phyloP scores from a whole-genome alignment of 1,140 invertebrate species.

The Trichonephila inaurata region DNA sequence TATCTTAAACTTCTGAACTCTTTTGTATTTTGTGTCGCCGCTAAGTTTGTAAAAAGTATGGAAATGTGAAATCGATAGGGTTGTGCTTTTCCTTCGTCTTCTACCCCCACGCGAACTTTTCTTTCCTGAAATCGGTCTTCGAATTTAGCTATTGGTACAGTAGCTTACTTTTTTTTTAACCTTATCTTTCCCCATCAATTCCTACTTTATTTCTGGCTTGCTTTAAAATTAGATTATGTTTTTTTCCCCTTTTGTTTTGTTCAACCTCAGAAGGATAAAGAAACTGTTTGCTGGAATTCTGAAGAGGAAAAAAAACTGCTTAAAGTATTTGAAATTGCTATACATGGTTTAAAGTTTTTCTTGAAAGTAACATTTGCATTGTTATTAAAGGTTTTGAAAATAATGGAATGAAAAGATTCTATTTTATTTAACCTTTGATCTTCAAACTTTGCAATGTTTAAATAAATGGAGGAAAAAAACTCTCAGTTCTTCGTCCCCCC shows the following conservation, averaged over 20 bases:
- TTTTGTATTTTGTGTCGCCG: constrained; percentile 49
- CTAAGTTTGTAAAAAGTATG: constrained; percentile 46
- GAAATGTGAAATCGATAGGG: constrained; percentile 72
- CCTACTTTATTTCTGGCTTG: constrained; percentile 46
- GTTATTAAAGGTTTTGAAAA: not conserved
- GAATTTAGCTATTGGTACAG: constrained; percentile 15
- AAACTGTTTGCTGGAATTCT: constrained; percentile 23
- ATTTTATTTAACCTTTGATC: not conserved
- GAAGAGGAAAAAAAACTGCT: not conserved
- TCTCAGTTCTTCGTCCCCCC: no score
- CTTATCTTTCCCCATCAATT: constrained; percentile 40
- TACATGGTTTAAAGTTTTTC: not conserved
- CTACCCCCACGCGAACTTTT: not conserved
- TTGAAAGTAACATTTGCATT: not conserved
- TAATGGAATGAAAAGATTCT: not conserved
- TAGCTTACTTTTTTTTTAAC: not conserved
- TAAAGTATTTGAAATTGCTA: constrained; percentile 8
- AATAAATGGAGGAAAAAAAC: no score
- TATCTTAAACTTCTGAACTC: constrained; percentile 35
- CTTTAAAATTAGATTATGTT: constrained; percentile 44
- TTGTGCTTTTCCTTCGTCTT: not conserved
- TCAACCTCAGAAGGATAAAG: constrained; percentile 15
- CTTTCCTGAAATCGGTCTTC: constrained; percentile 39
- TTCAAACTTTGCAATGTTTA: not conserved
- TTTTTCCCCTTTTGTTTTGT: not conserved